Evolutionary conservation across 1,140 invertebrate genomes (phyloP).

Genomic region (Drosophila ogumai): DNA sequence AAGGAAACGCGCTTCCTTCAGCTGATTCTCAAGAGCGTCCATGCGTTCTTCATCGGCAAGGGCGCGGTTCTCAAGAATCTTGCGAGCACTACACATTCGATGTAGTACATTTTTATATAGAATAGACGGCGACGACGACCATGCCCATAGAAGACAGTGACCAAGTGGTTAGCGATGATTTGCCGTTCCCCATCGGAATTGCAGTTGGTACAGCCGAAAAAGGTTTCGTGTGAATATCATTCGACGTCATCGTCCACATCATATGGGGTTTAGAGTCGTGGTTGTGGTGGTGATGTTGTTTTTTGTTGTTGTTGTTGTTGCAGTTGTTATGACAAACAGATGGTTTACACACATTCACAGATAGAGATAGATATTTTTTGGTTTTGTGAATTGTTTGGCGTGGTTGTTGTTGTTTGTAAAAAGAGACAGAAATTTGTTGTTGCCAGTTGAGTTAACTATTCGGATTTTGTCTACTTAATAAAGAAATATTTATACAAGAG

Average conservation of each 20-base stretch:
- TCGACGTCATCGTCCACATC: slow-evolving; percentile 83
- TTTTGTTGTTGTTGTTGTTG: slow-evolving; percentile 58
- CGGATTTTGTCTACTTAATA: slow-evolving; percentile 41
- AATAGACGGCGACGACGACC: slow-evolving; percentile 49
- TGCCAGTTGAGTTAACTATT: slow-evolving; percentile 70
- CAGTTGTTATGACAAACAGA: slow-evolving; percentile 70
- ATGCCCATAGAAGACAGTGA: slow-evolving; percentile 84
- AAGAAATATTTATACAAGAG: slow-evolving; percentile 50
- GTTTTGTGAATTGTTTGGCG: slow-evolving; percentile 31
- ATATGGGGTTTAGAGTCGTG: slow-evolving; percentile 46
- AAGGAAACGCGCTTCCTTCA: slow-evolving; percentile 99
- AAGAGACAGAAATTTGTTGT: slow-evolving; percentile 76
- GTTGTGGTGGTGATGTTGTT: slow-evolving; percentile 31
- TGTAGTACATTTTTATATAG: slow-evolving; percentile 44
- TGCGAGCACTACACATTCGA: slow-evolving; percentile 93
- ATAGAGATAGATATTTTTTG: slow-evolving; percentile 35
- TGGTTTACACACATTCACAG: slow-evolving; percentile 54
- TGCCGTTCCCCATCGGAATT: slow-evolving; percentile 47
- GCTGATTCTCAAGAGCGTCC: slow-evolving; percentile 99
- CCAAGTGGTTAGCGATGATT: slow-evolving; percentile 83
- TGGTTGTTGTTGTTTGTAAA: slow-evolving; percentile 67
- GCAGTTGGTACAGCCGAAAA: slow-evolving; percentile 72
- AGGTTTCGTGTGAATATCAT: slow-evolving; percentile 54
- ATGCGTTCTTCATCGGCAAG: slow-evolving; percentile 99
- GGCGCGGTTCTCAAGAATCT: slow-evolving; percentile 99